Base-by-base conservation (phyloP, 2,797 vertebrate species). In the Enteromius argenteus region DNA sequence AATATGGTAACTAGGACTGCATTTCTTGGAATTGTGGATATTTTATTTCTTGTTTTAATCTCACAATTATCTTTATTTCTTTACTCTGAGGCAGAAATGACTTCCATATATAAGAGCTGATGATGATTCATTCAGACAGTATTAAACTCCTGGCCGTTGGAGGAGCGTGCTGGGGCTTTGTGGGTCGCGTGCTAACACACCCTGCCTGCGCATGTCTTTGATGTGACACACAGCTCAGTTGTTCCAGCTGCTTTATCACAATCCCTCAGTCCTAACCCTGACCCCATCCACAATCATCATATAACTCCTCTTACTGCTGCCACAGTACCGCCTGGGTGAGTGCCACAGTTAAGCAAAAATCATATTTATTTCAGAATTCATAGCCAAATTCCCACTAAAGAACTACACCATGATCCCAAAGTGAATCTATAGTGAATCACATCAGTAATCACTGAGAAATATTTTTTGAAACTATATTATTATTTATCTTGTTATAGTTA, bases 181-280 rank as follows among this genome's bases (percentile, higher is more conserved):
- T 27, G 80, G 78, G 81, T 68, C 83, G 30, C 32, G 79, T 89
- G 87, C 53, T 84, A 1, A 79, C 84, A 79, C 71, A 53, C 78
- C 84, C 66, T 67, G 68, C 81, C 42, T 75, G 79, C 75, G 79
- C 79, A 74, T 69, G 73, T 69, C 51, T 90, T 88, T 88, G 84
- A 87, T 89, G 86, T 84, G 44, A 81, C 80, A 80, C 77, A 53
- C 81, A 46, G 81, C 60, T 71, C 86, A 85, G 85, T 80, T 87
- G 86, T 78, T 85, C 83, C 79, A 84, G 81, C 83, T 89, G 87
- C 84, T 80, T 58, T 72, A 67, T 73, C 30, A 23, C 49, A 79
- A 77, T 76, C 39, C 42, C 44, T 79, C 58, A 19, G 46, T 83
- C 51, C 56, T 74, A n/a, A 74, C 66, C 62, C 71, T 37, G 68